These are phyloP conservation scores for Napeogenes sylphis DNA, from an alignment of 2,888 invertebrate genomes.

Conservation along the genomic window DNA sequence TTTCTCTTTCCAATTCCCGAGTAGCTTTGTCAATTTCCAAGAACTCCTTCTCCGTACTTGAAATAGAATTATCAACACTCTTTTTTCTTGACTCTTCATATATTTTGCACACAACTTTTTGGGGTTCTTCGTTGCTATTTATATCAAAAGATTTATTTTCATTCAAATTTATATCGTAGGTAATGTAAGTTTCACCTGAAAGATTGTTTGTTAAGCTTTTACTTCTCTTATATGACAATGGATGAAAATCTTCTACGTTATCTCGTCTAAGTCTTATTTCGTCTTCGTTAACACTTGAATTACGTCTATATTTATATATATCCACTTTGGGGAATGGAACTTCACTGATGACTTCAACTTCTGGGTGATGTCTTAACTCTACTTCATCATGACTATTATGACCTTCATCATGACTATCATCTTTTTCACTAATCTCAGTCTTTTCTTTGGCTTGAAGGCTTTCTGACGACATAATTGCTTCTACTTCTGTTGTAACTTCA, in stretches of 20 bases:
- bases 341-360: slow-evolving; percentile 35
- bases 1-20: slow-evolving; percentile 66
- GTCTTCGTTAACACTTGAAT: slow-evolving; percentile 70
- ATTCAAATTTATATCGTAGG: slow-evolving; percentile 66
- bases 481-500: slow-evolving; percentile 21
- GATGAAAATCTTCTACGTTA: slow-evolving; percentile 66
- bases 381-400: slow-evolving; percentile 25
- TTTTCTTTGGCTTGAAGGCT: slow-evolving; percentile 21
- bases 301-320: slow-evolving; percentile 64
- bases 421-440: slow-evolving; percentile 9
- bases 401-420: background rate
- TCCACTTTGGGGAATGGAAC: slow-evolving; percentile 63
- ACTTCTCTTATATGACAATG: slow-evolving; percentile 61
- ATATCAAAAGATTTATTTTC: slow-evolving; percentile 49
- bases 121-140: slow-evolving; percentile 61
- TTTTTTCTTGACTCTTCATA: slow-evolving; percentile 57
- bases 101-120: slow-evolving; percentile 66
- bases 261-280: slow-evolving; percentile 65
- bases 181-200: slow-evolving; percentile 47
- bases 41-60: slow-evolving; percentile 71
- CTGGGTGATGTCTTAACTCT: slow-evolving; percentile 29
- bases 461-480: slow-evolving; percentile 18
- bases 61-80: slow-evolving; percentile 63
- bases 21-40: slow-evolving; percentile 70
- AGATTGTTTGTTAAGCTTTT: slow-evolving; percentile 63